Percentiles rank a stretch among this genome's conserved stretches.
Conservation (phyloP, 2,888 invertebrate genomes). For the Bombylius discolor region DNA sequence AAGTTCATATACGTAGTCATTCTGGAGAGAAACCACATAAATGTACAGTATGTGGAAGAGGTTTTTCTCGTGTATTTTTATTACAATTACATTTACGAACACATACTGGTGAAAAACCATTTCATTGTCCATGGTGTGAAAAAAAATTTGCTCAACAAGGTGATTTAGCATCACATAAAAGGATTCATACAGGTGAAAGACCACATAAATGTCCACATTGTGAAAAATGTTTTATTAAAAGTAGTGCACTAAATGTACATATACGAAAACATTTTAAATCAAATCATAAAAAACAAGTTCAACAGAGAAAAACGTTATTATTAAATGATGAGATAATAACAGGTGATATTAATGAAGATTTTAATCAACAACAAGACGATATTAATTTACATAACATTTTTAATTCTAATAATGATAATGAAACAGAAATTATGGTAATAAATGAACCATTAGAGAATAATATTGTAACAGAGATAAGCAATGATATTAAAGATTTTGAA, state of each 20-base stretch:
- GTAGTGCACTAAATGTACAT: constrained; percentile 14
- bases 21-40: constrained; percentile 29
- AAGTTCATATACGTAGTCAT: constrained; percentile 27
- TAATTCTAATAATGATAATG: not conserved
- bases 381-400: not conserved
- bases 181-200: constrained; percentile 17
- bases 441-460: too few species aligned
- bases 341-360: not conserved
- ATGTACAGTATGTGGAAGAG: constrained; percentile 26
- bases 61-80: constrained; percentile 28
- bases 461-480: too few species aligned
- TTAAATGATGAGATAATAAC: not conserved
- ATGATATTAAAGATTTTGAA: too few species aligned
- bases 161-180: constrained; percentile 16
- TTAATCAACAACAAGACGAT: not conserved
- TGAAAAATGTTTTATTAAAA: constrained; percentile 16
- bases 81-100: constrained; percentile 37
- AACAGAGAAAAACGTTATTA: not conserved
- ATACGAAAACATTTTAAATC: constrained; percentile 11
- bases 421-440: too few species aligned
- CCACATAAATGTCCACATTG: constrained; percentile 15
- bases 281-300: not conserved
- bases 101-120: constrained; percentile 27
- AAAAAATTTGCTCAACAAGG: constrained; percentile 17
- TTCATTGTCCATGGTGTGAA: constrained; percentile 18